Conservation (phyloP, 1,140 invertebrate genomes). For the Hycleus cichorii region DNA sequence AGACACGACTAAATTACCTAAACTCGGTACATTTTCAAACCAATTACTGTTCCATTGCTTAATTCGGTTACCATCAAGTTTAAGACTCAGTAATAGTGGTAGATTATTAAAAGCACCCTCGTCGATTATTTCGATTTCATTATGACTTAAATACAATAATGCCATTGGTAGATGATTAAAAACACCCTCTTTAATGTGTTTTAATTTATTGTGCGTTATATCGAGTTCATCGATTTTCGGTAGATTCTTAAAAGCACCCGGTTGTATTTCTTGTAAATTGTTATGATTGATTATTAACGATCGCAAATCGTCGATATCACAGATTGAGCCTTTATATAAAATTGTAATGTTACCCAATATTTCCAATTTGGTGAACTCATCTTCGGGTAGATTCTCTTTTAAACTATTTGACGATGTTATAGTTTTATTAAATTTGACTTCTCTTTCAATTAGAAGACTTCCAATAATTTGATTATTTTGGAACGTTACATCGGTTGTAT, state of each 20-base stretch:
- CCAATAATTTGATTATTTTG: too few species aligned
- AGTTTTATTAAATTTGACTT: too few species aligned
- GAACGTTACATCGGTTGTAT: too few species aligned
- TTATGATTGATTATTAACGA: too few species aligned
- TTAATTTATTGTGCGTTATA: slow-evolving; percentile 10
- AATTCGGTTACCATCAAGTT: slow-evolving; percentile 17
- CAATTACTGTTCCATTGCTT: slow-evolving; percentile 15
- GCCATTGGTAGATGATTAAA: slow-evolving; percentile 9
- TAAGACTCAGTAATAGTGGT: slow-evolving; percentile 5
- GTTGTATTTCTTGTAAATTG: not conserved
- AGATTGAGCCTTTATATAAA: too few species aligned
- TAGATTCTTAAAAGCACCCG: slow-evolving; percentile 17
- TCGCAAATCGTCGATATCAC: too few species aligned
- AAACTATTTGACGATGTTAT: too few species aligned
- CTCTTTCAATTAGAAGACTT: too few species aligned
- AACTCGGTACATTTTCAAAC: slow-evolving; percentile 8
- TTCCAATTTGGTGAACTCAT: too few species aligned
- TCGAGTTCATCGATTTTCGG: slow-evolving; percentile 12
- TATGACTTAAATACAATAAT: slow-evolving; percentile 14
- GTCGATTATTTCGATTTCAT: slow-evolving; percentile 17
- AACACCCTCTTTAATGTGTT: slow-evolving; percentile 15
- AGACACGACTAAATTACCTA: not conserved
- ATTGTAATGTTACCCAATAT: too few species aligned
- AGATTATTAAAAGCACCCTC: slow-evolving; percentile 14
- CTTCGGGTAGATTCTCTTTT: too few species aligned